Percentiles rank a stretch among this genome's conserved stretches.
These are phyloP conservation scores for Drosophila littoralis DNA, from an alignment of 1,140 invertebrate genomes.

Conservation along the genomic window DNA sequence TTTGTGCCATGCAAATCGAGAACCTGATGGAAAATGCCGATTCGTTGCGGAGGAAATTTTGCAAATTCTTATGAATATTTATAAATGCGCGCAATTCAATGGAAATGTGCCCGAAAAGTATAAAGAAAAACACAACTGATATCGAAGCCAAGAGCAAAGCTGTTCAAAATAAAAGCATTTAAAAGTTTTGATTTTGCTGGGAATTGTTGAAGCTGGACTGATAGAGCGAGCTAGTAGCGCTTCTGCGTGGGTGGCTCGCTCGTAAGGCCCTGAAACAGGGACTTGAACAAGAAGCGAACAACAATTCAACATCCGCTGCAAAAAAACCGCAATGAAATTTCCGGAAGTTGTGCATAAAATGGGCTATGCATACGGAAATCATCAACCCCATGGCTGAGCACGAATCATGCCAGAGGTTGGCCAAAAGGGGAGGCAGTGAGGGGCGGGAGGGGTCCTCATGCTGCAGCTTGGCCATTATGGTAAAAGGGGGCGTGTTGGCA, in stretches of 20 bases:
- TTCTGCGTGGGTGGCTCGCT: background rate
- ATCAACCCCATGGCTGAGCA: constrained; percentile 81
- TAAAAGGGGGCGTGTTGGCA: background rate
- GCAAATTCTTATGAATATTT: constrained; percentile 26
- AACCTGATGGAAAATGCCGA: constrained; percentile 5
- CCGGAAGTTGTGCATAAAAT: constrained; percentile 83
- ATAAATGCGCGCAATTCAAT: constrained; percentile 25
- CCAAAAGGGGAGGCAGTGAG: background rate
- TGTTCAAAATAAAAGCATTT: constrained; percentile 37
- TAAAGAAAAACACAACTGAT: background rate
- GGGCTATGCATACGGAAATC: constrained; percentile 83
- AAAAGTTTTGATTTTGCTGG: constrained; percentile 6
- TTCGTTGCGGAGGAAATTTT: constrained; percentile 7
- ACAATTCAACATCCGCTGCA: constrained; percentile 67
- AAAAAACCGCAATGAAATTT: constrained; percentile 82
- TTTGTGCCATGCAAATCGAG: constrained; percentile 5
- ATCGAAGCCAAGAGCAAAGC: constrained; percentile 6
- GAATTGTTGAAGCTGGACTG: constrained; percentile 28
- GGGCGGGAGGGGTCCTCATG: background rate
- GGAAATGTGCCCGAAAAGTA: constrained; percentile 1
- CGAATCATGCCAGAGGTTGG: constrained; percentile 47
- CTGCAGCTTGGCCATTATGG: background rate
- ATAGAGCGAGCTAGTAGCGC: background rate
- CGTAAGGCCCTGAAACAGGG: constrained; percentile 13
- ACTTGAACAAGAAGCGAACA: constrained; percentile 25